A percentile compares a stretch with the other conserved stretches of the same genome.
These are phyloP conservation scores for Rattus norvegicus DNA, from an alignment of 2,113 vertebrate species.

Conservation along the genomic window GRCr8 NC_086025.1:27217001-27217500, in stretches of 20 bases:
- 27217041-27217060: background rate
- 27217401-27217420: background rate
- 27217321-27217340: background rate
- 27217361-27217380: background rate
- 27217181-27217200: background rate
- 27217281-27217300: background rate
- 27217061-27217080: slow-evolving; percentile 17
- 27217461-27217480: background rate
- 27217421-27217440: background rate
- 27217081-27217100: background rate
- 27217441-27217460: background rate
- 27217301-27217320: slow-evolving; percentile 44
- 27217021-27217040: slow-evolving; percentile 1
- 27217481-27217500: background rate
- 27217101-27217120: slow-evolving; percentile 12
- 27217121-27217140: background rate
- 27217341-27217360: background rate
- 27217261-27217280: slow-evolving; percentile 48
- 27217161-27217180: background rate
- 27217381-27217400: background rate
- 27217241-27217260: slow-evolving; percentile 30
- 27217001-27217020: background rate
- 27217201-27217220: background rate
- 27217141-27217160: background rate
- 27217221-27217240: slow-evolving; percentile 25